Base-by-base conservation (phyloP, 2,113 vertebrate genomes). In the Ammodytes marinus region DNA sequence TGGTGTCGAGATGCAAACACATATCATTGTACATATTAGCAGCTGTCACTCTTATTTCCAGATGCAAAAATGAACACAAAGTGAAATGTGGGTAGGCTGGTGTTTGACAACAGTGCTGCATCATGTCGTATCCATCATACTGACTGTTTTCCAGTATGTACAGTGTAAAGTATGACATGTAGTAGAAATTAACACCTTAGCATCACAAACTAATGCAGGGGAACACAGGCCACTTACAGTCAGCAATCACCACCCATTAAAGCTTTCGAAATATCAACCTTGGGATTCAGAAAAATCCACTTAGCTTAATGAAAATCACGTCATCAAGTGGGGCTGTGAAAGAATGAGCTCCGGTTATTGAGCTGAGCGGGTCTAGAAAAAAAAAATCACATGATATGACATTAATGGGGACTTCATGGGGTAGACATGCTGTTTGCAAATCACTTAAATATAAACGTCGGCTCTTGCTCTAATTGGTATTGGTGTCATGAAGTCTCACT, bases 221-320 rank as follows among this genome's bases (percentile, higher is more conserved):
- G 73, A 86, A 87, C 63, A 82, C 74, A 65, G 70, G 47, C 73
- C 85, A 59, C 72, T 91, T 50, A 71, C 45, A 77, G 59, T 17
- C 3, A 65, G 86, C 74, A 84, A 88, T 89, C 83, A 83, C 67
- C 66, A 67, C 70, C 85, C 80, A 86, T 78, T 84, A 91, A 84
- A 88, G 82, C 65, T 66, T 84, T 82, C 73, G 63, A 91, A 91
- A 87, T 79, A 89, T 84, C 86, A 91, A 85, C 78, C 82, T 78
- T 76, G 61, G 67, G 65, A 85, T 91, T 90, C 77, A 89, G 27
- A 90, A 90, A 69, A 91, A 86, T 77, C 84, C 87, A 88, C 90
- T 93, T 84, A 85, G 86, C 75, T 84, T 80, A 91, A 93, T 91
- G 85, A 90, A 91, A 93, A 85, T 65, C 49, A 64, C 35, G 80